Conservation (phyloP, 2,888 invertebrate species). For the Phortica okadai region DNA sequence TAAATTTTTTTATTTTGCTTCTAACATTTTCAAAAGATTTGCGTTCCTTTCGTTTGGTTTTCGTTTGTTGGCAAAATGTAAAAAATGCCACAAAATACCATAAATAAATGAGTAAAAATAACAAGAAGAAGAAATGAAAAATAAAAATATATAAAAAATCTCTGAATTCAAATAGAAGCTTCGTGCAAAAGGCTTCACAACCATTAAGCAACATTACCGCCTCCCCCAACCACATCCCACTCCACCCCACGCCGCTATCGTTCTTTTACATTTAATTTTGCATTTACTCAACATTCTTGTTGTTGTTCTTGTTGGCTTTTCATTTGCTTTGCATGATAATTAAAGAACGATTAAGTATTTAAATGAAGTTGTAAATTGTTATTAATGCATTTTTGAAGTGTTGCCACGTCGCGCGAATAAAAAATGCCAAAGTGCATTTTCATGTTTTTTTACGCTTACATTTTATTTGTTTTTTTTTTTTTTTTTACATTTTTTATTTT, state of each 20-base stretch:
- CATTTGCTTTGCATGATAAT: neutral
- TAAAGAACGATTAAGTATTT: slow-evolving; percentile 15
- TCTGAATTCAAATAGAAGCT: too few relatives aligned
- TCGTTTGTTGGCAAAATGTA: neutral
- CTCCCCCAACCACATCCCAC: too few relatives aligned
- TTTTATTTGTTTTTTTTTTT: neutral
- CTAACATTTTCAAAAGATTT: too few relatives aligned
- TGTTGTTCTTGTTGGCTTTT: neutral
- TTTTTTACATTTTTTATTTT: too few relatives aligned
- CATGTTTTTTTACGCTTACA: neutral
- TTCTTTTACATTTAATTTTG: too few relatives aligned
- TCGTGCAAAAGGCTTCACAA: too few relatives aligned
- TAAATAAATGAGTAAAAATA: neutral
- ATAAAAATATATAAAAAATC: too few relatives aligned
- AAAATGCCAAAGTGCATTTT: neutral
- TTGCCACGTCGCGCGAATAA: neutral
- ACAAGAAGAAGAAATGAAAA: too few relatives aligned
- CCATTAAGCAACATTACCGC: too few relatives aligned
- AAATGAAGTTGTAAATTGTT: slow-evolving; percentile 16
- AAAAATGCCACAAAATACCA: neutral
- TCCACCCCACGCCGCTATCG: too few relatives aligned
- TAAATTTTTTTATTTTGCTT: too few relatives aligned
- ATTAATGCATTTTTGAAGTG: slow-evolving; percentile 20
- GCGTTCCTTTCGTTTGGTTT: neutral
- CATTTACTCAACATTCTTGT: neutral